phyloP scores from a whole-genome alignment of 2,888 invertebrate species.

The Heliconius cydno region DNA sequence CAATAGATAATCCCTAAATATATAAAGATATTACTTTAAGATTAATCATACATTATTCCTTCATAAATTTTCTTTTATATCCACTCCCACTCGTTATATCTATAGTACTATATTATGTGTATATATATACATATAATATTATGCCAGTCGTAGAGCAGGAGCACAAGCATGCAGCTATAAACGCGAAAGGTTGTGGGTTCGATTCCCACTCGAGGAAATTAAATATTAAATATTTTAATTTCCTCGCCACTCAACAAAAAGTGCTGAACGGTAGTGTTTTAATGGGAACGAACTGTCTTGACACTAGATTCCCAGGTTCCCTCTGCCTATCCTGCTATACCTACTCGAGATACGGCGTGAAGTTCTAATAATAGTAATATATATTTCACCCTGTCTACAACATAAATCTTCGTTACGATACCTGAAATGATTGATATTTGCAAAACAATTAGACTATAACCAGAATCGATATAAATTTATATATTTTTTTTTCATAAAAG shows the following conservation, averaged over 20 bases:
- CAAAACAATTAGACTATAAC: slow-evolving; percentile 59
- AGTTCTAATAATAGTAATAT: not conserved
- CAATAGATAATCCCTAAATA: not conserved
- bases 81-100: not conserved
- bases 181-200: no score
- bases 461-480: slow-evolving; percentile 68
- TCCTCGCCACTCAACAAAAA: no score
- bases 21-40: slow-evolving; percentile 7
- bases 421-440: slow-evolving; percentile 69
- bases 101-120: not conserved
- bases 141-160: no score
- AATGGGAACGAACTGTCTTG: no score
- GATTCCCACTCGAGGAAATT: no score
- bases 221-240: no score
- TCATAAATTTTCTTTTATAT: not conserved
- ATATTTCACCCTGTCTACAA: slow-evolving; percentile 60
- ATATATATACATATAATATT: not conserved
- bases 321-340: not conserved
- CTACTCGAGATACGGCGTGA: not conserved
- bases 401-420: slow-evolving; percentile 68
- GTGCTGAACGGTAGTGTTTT: no score
- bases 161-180: no score
- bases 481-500: slow-evolving; percentile 57
- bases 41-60: not conserved
- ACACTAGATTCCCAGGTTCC: no score